phyloP scores from a whole-genome alignment of 2,797 vertebrate species.

The Eulemur mongoz region DNA sequence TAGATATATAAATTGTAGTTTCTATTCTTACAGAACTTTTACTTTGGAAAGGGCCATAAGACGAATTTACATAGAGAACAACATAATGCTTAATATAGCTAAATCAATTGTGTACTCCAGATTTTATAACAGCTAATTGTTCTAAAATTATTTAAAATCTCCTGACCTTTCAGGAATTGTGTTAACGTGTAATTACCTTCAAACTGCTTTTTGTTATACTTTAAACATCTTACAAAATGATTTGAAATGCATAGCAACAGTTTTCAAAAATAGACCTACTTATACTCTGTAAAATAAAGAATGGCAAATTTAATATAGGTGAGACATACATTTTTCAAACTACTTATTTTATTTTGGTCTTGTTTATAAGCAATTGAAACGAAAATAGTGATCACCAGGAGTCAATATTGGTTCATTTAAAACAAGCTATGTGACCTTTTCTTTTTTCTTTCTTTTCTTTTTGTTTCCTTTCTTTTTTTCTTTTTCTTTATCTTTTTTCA shows the following conservation, averaged over 20 bases:
- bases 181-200: conserved; percentile 43
- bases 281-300: conserved; percentile 32
- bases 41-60: not conserved
- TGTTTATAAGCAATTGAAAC: not conserved
- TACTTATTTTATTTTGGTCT: not conserved
- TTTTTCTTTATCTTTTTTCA: not conserved
- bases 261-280: conserved; percentile 24
- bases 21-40: not conserved
- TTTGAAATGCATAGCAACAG: not conserved
- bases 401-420: not conserved
- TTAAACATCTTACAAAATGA: not conserved
- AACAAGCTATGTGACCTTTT: not conserved
- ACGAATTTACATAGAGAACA: conserved; percentile 2
- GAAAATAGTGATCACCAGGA: not conserved
- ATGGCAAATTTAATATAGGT: not conserved
- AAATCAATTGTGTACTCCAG: not conserved
- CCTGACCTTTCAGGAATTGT: not conserved
- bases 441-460: not conserved
- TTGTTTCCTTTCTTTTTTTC: not conserved
- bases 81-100: not conserved
- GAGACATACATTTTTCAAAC: not conserved
- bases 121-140: conserved; percentile 56
- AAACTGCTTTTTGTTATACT: not conserved
- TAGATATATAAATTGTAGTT: not conserved
- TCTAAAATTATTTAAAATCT: conserved; percentile 46